phyloP scores from a whole-genome alignment of 2,888 invertebrate species.

The Clitarchus hookeri region DNA sequence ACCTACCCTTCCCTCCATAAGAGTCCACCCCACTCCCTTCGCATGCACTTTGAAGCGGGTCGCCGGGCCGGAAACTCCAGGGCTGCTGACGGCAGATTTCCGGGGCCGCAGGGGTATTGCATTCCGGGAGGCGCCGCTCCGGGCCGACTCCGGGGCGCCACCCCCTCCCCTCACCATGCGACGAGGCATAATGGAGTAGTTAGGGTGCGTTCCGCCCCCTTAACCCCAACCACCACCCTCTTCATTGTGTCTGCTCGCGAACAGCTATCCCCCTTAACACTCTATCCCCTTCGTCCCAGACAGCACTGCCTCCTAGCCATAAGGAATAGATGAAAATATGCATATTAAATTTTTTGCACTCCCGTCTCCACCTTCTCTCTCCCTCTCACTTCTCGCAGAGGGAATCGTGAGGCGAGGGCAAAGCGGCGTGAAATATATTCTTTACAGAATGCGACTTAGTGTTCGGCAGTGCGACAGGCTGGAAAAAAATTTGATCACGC shows the following conservation, averaged over 20 bases:
- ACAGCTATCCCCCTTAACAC: neutral
- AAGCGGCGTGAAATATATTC: constrained; percentile 14
- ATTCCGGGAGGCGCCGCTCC: neutral
- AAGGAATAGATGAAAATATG: constrained; percentile 17
- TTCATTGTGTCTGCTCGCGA: neutral
- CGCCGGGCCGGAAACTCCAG: no score
- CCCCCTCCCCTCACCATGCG: neutral
- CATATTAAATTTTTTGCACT: constrained; percentile 19
- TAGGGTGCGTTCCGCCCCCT: constrained; percentile 10
- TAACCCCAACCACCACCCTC: neutral
- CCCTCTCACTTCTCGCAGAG: neutral
- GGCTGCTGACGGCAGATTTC: no score
- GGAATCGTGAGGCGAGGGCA: neutral
- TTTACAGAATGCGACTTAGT: neutral
- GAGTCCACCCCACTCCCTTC: no score
- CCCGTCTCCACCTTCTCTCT: neutral
- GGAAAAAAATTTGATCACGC: neutral
- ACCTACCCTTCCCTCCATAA: no score
- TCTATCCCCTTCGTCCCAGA: neutral
- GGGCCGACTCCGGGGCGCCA: neutral
- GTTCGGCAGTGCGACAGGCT: neutral
- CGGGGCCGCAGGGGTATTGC: neutral
- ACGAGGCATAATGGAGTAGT: constrained; percentile 4
- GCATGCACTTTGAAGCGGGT: no score
- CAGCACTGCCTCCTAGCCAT: neutral